These are phyloP conservation scores for Tadarida brasiliensis DNA, from an alignment of 2,797 vertebrate species.

Conservation along the genomic window DNA sequence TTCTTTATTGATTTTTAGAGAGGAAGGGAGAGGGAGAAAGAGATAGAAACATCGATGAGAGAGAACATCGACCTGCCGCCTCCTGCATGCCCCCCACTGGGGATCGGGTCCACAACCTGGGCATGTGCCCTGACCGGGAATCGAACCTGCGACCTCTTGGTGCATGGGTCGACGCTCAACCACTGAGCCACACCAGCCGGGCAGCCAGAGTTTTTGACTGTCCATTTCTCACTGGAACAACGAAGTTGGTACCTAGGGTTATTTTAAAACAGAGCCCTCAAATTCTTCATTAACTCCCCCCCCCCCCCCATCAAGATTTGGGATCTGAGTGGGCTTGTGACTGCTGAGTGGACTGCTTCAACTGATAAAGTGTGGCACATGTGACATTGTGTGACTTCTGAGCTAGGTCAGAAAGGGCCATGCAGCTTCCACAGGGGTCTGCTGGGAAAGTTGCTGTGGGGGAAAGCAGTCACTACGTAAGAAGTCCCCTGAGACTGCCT, in stretches of 20 bases:
- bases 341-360: neutral
- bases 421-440: neutral
- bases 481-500: neutral
- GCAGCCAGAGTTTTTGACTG: neutral
- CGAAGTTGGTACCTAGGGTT: neutral
- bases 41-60: no score
- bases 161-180: no score
- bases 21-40: no score
- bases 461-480: neutral
- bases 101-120: no score
- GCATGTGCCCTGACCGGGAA: no score
- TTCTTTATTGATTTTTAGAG: no score
- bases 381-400: neutral
- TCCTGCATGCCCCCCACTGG: no score
- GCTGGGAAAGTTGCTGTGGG: neutral
- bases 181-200: no score
- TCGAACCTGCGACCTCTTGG: no score
- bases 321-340: neutral
- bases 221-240: neutral
- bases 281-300: conserved; percentile 5
- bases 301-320: neutral
- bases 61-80: no score
- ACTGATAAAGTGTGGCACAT: neutral
- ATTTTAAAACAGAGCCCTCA: conserved; percentile 23
- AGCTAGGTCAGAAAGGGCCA: neutral